Percentiles rank a stretch among this genome's conserved stretches.
Conservation (phyloP, 2,888 invertebrate genomes). For the Argyresthia goedartella region DNA sequence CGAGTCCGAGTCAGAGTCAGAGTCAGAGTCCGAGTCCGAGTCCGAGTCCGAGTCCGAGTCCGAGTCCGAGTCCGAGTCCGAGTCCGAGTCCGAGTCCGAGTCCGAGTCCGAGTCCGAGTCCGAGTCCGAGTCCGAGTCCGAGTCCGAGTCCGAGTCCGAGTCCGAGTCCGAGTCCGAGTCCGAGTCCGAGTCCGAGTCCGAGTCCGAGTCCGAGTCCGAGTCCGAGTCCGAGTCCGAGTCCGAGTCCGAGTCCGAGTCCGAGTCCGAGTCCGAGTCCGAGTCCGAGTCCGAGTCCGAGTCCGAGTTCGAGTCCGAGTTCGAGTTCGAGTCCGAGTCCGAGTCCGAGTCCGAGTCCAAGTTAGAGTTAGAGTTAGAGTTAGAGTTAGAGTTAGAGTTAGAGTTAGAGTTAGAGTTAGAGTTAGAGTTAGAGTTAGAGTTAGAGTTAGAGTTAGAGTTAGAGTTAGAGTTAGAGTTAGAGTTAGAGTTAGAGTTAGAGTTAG, state of each 20-base stretch:
- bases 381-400: neutral
- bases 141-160: neutral
- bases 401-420: neutral
- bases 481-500: no score
- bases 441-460: no score
- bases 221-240: neutral
- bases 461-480: no score
- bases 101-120: neutral
- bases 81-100: neutral
- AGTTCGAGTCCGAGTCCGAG: neutral
- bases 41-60: neutral
- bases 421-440: neutral
- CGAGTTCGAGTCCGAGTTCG: neutral
- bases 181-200: neutral
- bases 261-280: neutral
- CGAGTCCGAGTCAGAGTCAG: neutral
- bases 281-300: neutral
- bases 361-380: neutral
- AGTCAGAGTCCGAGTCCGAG: neutral
- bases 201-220: neutral
- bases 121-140: neutral
- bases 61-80: neutral
- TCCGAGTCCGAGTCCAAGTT: neutral
- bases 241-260: neutral
- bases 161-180: neutral